phyloP scores from a whole-genome alignment of 1,140 invertebrate genomes.

The Papilio dardanus region DNA sequence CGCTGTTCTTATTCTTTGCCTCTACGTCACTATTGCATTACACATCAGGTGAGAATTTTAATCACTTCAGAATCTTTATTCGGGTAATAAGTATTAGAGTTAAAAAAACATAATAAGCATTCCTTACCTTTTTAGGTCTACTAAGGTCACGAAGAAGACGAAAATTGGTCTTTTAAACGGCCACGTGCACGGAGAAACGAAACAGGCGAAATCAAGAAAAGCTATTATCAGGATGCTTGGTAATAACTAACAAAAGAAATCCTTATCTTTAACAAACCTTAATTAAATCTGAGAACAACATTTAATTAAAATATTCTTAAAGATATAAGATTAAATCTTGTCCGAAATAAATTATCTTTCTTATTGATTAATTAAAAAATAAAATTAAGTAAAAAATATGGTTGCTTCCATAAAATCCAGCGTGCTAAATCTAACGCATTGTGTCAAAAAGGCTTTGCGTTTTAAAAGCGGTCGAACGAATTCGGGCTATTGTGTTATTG shows the following conservation, averaged over 20 bases:
- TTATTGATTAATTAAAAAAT: no score
- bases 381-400: no score
- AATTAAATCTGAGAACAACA: background rate
- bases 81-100: background rate
- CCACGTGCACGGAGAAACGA: slow-evolving; percentile 85
- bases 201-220: slow-evolving; percentile 86
- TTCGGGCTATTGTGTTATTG: no score
- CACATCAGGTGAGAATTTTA: slow-evolving; percentile 80
- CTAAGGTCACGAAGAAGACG: slow-evolving; percentile 58
- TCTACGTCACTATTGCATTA: slow-evolving; percentile 90
- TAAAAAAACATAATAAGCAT: background rate
- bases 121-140: slow-evolving; percentile 57
- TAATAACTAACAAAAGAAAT: slow-evolving; percentile 68
- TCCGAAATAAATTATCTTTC: no score
- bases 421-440: no score
- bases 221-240: slow-evolving; percentile 91
- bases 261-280: background rate
- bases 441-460: no score
- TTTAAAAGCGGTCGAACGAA: no score
- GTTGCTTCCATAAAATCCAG: no score
- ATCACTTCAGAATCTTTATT: no score
- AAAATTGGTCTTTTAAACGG: slow-evolving; percentile 78
- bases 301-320: background rate
- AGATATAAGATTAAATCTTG: no score
- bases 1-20: slow-evolving; percentile 88